Evolutionary conservation across 2,888 invertebrate species (phyloP).

Genomic region (Coenonympha arcania): DNA sequence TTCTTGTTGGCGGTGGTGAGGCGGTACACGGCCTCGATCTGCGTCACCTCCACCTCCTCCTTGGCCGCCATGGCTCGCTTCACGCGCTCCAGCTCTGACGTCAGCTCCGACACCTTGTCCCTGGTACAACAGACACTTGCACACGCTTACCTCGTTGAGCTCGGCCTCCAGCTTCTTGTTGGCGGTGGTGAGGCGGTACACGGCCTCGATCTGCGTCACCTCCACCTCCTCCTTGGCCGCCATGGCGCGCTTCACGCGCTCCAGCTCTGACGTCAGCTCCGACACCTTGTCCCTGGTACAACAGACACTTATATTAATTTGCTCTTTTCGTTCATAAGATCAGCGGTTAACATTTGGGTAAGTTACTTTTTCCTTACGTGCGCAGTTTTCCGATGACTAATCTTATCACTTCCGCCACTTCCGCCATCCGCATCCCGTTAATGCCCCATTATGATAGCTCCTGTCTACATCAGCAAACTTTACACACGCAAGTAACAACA

Average conservation of each 20-base stretch:
- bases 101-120: slow-evolving; percentile 85
- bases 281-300: slow-evolving; percentile 91
- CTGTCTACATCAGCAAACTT: too few species aligned
- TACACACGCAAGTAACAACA: too few species aligned
- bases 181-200: slow-evolving; percentile 87
- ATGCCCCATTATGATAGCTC: too few species aligned
- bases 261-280: slow-evolving; percentile 85
- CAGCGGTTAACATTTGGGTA: too few species aligned
- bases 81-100: slow-evolving; percentile 86
- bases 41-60: slow-evolving; percentile 48
- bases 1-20: slow-evolving; percentile 88
- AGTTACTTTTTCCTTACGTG: too few species aligned
- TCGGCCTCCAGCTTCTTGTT: slow-evolving; percentile 88
- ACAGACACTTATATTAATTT: too few species aligned
- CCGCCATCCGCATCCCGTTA: too few species aligned
- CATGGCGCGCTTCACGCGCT: slow-evolving; percentile 86
- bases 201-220: slow-evolving; percentile 86
- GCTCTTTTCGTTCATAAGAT: too few species aligned
- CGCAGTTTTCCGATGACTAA: too few species aligned
- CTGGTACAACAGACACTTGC: too few species aligned
- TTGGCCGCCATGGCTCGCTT: slow-evolving; percentile 81
- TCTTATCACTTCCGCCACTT: too few species aligned
- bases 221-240: slow-evolving; percentile 31
- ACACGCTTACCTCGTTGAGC: slow-evolving; percentile 63
- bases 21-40: slow-evolving; percentile 92